A percentile compares a stretch with the other conserved stretches of the same genome.
Conservation (phyloP, 2,113 vertebrate genomes). For the Orthonyx spaldingii region DNA sequence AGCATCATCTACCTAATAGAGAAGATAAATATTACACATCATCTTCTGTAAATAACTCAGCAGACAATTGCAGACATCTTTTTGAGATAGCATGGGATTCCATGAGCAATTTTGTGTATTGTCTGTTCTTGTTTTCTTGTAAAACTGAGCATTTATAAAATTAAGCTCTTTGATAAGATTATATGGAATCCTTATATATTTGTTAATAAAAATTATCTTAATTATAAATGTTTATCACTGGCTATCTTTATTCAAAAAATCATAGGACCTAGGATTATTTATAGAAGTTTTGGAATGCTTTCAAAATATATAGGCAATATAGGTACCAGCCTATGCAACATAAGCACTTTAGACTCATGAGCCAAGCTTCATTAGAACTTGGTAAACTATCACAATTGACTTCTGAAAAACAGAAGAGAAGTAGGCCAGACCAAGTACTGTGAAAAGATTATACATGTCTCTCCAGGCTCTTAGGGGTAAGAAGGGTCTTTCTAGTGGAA, state of each 20-base stretch:
- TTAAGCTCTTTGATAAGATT: not conserved
- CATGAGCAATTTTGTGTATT: not conserved
- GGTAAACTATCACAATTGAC: not conserved
- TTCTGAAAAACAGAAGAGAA: not conserved
- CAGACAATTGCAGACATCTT: not conserved
- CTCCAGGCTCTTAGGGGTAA: not conserved
- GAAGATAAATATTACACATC: not conserved
- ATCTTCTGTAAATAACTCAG: not conserved
- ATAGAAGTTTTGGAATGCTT: not conserved
- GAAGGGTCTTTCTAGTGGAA: not conserved
- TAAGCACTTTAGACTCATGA: not conserved
- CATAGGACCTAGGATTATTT: not conserved
- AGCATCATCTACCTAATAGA: not conserved
- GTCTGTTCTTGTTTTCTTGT: not conserved
- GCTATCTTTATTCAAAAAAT: not conserved
- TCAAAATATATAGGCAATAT: not conserved
- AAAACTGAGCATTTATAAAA: not conserved
- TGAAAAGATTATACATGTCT: not conserved
- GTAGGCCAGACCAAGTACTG: not conserved
- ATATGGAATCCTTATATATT: not conserved
- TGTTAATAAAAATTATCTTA: not conserved
- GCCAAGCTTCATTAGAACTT: not conserved
- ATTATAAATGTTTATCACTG: not conserved
- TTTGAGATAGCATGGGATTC: not conserved
- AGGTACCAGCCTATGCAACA: not conserved